Conservation (phyloP, 2,797 vertebrate species). For the Danio aesculapii region DNA sequence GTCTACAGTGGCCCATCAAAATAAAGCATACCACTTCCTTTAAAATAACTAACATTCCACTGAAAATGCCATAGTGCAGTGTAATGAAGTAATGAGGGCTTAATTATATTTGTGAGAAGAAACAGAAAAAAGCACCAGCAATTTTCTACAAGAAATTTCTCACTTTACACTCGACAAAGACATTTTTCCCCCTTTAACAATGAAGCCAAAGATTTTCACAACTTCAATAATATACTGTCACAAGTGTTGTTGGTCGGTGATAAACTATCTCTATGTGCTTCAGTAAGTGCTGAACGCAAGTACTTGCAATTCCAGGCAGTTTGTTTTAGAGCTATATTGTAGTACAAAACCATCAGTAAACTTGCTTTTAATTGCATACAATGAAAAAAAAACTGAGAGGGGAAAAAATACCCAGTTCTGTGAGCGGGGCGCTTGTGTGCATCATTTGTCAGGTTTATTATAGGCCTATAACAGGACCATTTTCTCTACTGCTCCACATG, state of each 20-base stretch:
- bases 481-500: constrained; percentile 37
- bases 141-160: constrained; percentile 27
- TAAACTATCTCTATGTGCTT: constrained; percentile 50
- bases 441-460: constrained; percentile 47
- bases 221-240: constrained; percentile 45
- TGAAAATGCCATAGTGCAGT: not conserved
- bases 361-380: constrained; percentile 32
- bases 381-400: constrained; percentile 17
- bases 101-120: constrained; percentile 32
- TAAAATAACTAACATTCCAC: constrained; percentile 4
- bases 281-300: constrained; percentile 26
- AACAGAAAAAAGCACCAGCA: constrained; percentile 7
- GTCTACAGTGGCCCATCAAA: too few species aligned
- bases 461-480: constrained; percentile 41
- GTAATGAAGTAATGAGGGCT: constrained; percentile 12
- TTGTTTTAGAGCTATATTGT: constrained; percentile 40
- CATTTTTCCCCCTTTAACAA: not conserved
- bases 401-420: constrained; percentile 3
- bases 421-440: not conserved
- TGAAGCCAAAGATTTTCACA: constrained; percentile 27
- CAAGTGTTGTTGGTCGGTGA: constrained; percentile 40
- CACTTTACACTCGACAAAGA: constrained; percentile 3
- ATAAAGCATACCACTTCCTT: not conserved
- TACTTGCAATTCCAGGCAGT: constrained; percentile 47
- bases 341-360: constrained; percentile 42